Base-by-base conservation (phyloP, 1,140 invertebrate species). In the Meloidogyne exigua region DNA sequence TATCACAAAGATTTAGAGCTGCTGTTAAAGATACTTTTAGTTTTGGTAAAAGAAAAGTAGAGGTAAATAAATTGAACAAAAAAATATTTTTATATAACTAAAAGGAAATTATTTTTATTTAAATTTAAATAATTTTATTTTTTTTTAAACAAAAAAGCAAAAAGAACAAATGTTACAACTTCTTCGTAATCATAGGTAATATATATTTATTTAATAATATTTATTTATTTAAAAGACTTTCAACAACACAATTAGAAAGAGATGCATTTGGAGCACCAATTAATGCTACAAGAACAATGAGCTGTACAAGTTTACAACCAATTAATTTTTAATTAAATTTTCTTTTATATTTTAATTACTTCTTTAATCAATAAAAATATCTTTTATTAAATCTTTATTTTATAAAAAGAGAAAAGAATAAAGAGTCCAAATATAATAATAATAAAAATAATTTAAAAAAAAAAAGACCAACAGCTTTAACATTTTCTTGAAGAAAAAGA, bases 11-110 rank as follows among this genome's bases (percentile, higher is more conserved):
- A 28, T 85, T 85, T 70, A 75, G 83, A 26, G 67, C 72, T 11
- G 82, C 82, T 25, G 81, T 85, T n/a, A 76, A 73, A 39, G 82
- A 84, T 25, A 84, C 82, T 25, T 85, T 84, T 44, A 64, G 67
- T n/a, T 83, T 79, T 69, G 18, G 63, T 28, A 78, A 76, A n/a
- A 70, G 70, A 11, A 81, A 82, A 68, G 74, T 79, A 66, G 78
- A 82, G 72, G 83, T 85, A 42, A 82, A 57, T 57, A 39, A 32
- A 32, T n/a, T n/a, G n/a, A 32, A 32, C 2, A 32, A 32, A 32
- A 32, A 32, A 32, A 3, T 32, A 32, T 3, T 32, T 32, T 32
- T 3, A 32, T 32, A 32, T 32, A 32, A 3, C 7, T 32, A 3
- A 32, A 32, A 32, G 2, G 7, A 32, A 32, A 32, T 32, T 32